A percentile compares a stretch with the other conserved stretches of the same genome.
These are phyloP conservation scores for Capromys pilorides DNA, from an alignment of 2,797 vertebrate species.

Conservation along the genomic window DNA sequence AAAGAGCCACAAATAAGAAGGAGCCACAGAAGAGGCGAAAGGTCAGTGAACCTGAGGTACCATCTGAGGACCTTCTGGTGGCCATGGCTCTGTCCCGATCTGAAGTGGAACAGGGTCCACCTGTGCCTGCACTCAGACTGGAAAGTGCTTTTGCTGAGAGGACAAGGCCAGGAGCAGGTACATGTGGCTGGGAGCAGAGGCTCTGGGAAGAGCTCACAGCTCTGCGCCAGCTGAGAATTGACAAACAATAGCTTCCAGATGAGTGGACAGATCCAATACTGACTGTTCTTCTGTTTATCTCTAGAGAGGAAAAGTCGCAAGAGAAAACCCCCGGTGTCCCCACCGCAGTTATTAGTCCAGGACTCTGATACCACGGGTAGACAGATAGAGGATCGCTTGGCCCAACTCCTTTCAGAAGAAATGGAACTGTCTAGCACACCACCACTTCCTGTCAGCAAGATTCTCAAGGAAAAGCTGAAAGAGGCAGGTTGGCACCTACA, in stretches of 20 bases:
- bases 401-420: conserved; percentile 87
- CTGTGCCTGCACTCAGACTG: conserved; percentile 68
- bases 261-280: background rate
- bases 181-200: background rate
- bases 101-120: conserved; percentile 86
- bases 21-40: conserved; percentile 87
- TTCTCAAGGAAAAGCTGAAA: conserved; percentile 78
- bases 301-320: conserved; percentile 87
- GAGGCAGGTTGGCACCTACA: conserved; percentile 70
- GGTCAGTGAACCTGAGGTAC: conserved; percentile 75
- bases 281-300: conserved; percentile 32
- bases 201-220: background rate
- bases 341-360: conserved; percentile 90
- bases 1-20: conserved; percentile 81
- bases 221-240: background rate
- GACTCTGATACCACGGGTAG: conserved; percentile 84
- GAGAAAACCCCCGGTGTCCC: conserved; percentile 76
- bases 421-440: conserved; percentile 86
- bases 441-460: conserved; percentile 85
- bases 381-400: conserved; percentile 90
- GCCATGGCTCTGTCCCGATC: conserved; percentile 95
- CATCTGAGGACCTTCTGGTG: conserved; percentile 92
- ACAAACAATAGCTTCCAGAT: background rate
- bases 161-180: conserved; percentile 82
- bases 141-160: conserved; percentile 77